phyloP scores from a whole-genome alignment of 2,797 vertebrate genomes.

The Pipistrellus pipistrellus region DNA sequence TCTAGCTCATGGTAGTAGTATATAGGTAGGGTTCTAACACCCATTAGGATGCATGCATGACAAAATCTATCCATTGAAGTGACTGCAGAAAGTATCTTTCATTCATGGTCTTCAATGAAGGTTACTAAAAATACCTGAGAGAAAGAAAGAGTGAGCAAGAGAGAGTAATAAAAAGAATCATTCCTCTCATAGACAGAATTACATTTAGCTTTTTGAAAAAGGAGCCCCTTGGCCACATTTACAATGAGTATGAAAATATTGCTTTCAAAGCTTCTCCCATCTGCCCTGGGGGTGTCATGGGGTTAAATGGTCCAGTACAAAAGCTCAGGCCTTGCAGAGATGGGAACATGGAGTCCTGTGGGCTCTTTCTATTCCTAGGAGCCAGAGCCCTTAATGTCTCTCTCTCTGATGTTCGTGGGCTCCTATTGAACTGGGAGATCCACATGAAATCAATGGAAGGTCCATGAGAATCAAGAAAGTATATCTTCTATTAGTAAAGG shows the following conservation, averaged over 20 bases:
- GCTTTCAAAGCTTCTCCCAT: background rate
- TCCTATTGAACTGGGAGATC: background rate
- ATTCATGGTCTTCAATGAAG: background rate
- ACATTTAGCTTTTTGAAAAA: constrained; percentile 4
- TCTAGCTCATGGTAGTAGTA: background rate
- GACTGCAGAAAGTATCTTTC: background rate
- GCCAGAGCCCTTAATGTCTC: background rate
- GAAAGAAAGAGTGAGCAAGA: background rate
- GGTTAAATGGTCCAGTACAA: background rate
- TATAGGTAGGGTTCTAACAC: background rate
- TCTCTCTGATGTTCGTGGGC: background rate
- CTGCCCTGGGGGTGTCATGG: rapidly evolving
- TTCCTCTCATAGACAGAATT: background rate
- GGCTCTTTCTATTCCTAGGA: background rate
- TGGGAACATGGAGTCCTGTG: no score
- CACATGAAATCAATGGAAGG: background rate
- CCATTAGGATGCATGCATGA: background rate
- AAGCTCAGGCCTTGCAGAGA: background rate
- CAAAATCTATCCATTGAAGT: background rate
- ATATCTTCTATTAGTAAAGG: background rate
- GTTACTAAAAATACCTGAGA: background rate
- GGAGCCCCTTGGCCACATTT: background rate
- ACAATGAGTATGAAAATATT: background rate
- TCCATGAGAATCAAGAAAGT: background rate
- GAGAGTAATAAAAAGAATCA: background rate